phyloP scores from a whole-genome alignment of 2,113 vertebrate species.

The Noctilio leporinus region DNA sequence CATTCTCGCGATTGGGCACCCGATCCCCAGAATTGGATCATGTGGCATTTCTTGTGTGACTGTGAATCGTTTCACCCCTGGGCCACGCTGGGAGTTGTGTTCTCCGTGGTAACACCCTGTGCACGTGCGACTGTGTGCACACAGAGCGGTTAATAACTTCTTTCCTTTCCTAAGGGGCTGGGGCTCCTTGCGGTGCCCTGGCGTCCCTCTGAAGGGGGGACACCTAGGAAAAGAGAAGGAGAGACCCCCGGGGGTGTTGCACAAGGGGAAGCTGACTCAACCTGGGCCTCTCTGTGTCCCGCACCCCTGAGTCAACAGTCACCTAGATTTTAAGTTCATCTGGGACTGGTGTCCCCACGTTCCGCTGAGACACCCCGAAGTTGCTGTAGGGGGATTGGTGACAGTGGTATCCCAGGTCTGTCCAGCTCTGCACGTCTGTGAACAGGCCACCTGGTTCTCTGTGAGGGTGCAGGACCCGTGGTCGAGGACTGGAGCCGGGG shows the following conservation, averaged over 20 bases:
- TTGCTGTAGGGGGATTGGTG: neutral
- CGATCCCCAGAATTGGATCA: neutral
- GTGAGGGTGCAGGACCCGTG: rapidly evolving
- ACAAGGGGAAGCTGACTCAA: too few species aligned
- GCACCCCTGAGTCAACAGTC: neutral
- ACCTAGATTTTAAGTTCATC: neutral
- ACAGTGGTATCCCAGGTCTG: neutral
- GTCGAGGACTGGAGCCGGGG: neutral
- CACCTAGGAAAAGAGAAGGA: neutral
- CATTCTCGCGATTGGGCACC: neutral
- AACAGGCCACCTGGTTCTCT: too few species aligned
- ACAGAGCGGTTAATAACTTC: neutral
- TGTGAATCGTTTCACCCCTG: neutral
- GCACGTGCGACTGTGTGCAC: neutral
- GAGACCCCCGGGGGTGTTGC: too few species aligned
- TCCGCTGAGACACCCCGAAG: rapidly evolving
- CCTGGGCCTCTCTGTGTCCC: neutral
- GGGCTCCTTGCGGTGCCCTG: neutral
- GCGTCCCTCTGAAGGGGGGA: neutral
- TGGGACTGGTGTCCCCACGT: neutral
- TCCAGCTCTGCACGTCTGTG: neutral
- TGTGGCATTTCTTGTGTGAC: neutral
- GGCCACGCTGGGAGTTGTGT: neutral
- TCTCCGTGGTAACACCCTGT: neutral
- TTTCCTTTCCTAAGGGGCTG: neutral